These are phyloP conservation scores for Peromyscus melanophrys DNA, from an alignment of 2,797 vertebrate genomes.

Conservation along the genomic window DNA sequence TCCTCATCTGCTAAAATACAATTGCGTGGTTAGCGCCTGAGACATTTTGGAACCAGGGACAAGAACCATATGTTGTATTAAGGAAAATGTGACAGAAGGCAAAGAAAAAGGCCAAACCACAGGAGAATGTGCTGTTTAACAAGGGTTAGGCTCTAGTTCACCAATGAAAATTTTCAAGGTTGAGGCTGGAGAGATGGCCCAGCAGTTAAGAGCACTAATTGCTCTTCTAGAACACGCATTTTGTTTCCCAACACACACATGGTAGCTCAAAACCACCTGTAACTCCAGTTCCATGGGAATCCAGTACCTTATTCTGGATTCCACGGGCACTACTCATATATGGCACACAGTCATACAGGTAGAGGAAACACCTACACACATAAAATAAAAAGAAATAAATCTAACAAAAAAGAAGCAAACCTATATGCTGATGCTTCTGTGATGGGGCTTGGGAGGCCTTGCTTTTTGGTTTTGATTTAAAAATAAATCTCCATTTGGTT, in stretches of 20 bases:
- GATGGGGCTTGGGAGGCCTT: not conserved
- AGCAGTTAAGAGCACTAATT: not conserved
- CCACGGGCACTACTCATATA: not conserved
- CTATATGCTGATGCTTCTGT: not conserved
- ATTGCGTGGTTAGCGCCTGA: not conserved
- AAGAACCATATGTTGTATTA: not conserved
- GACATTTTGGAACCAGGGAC: not conserved
- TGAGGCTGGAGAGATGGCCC: not conserved
- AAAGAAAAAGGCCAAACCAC: not conserved
- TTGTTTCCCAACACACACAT: not conserved
- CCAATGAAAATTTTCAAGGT: not conserved
- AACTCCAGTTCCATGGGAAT: not conserved
- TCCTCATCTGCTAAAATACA: conserved; percentile 17
- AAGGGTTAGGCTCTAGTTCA: not conserved
- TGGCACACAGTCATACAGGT: not conserved
- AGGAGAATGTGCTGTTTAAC: not conserved
- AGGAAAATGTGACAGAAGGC: not conserved
- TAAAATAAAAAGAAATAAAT: not conserved
- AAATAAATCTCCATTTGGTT: not conserved
- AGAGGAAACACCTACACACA: not conserved
- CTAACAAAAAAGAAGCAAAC: not conserved
- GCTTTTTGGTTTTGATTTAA: not conserved
- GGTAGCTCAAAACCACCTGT: not conserved
- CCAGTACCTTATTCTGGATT: not conserved
- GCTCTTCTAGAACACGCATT: not conserved